Base-by-base conservation (phyloP, 1,140 invertebrate species). In the Aphelinus certus region DNA sequence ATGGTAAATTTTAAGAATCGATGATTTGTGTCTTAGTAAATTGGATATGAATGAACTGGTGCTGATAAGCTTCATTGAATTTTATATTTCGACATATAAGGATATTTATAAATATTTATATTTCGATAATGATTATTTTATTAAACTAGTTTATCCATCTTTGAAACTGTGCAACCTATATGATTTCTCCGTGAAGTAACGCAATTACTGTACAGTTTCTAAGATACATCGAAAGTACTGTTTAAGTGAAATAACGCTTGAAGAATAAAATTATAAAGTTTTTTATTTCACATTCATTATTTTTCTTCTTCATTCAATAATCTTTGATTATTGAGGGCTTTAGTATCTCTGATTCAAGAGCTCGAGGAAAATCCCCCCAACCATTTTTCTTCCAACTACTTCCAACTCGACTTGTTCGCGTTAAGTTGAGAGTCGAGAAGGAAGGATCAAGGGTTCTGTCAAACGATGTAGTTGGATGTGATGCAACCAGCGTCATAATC, bases 111-210 rank as follows among this genome's bases (percentile, higher is more conserved):
- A 26, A 26, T 75, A 75, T 70, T 69, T 75, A 69, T 75, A 69
- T 26, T 26, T 51, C 67, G 67, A 64, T 55, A 69, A 57, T 69
- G 60, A 64, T 75, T 64, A 69, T 70, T 75, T 75, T 69, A 45
- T 75, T 58, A 70, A 75, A 64, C 53, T 64, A 58, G 66, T 75
- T 75, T 63, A 68, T 69, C 64, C 46, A 69, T 63, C 66, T 57
- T 49, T 69, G 3, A 51, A 61, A 55, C 66, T 69, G 49, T 73
- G 47, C 4, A 61, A 51, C 60, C 9, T 42, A 63, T 26, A 65
- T 57, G 6, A 65, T 67, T 7, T 46, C 66, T 73, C 47, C 3
- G 60, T 66, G 64, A 43, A 67, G 42, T 48, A 60, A 7, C 9
- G 7, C 9, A 73, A 53, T 73, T 49, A 10, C 63, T 47, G 0